Conservation (phyloP, 2,888 invertebrate genomes). For the Nyleta sp. region DNA sequence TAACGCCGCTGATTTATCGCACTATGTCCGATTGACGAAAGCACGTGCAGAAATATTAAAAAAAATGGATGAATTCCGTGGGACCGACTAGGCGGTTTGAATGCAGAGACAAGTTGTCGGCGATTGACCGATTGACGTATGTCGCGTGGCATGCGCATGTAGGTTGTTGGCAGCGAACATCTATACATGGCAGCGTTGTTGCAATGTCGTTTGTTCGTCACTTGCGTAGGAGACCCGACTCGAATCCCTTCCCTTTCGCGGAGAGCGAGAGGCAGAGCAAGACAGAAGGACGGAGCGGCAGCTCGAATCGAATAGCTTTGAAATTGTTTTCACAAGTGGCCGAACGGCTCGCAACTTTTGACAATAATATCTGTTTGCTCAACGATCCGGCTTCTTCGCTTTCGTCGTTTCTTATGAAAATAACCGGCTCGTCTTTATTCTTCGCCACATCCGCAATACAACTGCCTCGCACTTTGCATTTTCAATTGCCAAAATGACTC, state of each 20-base stretch:
- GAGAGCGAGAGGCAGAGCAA: not conserved
- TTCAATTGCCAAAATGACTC: slow-evolving; percentile 32
- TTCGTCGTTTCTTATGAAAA: slow-evolving; percentile 44
- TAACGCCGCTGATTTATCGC: too few species aligned
- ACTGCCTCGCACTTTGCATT: slow-evolving; percentile 25
- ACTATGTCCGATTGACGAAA: too few species aligned
- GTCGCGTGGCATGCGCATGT: slow-evolving; percentile 74
- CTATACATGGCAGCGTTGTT: slow-evolving; percentile 75
- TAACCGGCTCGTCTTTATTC: slow-evolving; percentile 36
- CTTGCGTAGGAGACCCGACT: slow-evolving; percentile 71
- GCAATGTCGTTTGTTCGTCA: slow-evolving; percentile 62
- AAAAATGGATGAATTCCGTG: too few species aligned
- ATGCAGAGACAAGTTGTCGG: too few species aligned
- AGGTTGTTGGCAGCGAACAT: slow-evolving; percentile 70
- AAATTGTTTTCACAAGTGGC: slow-evolving; percentile 62
- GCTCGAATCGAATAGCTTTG: slow-evolving; percentile 6
- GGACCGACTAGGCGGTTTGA: too few species aligned
- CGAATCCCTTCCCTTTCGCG: slow-evolving; percentile 10
- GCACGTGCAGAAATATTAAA: too few species aligned
- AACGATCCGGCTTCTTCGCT: slow-evolving; percentile 28
- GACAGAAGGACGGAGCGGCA: not conserved
- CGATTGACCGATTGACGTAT: slow-evolving; percentile 68
- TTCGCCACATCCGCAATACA: slow-evolving; percentile 1
- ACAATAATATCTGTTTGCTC: slow-evolving; percentile 47
- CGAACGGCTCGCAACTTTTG: slow-evolving; percentile 36